Base-by-base conservation (phyloP, 2,888 invertebrate genomes). In the Hypomecis atomaria region DNA sequence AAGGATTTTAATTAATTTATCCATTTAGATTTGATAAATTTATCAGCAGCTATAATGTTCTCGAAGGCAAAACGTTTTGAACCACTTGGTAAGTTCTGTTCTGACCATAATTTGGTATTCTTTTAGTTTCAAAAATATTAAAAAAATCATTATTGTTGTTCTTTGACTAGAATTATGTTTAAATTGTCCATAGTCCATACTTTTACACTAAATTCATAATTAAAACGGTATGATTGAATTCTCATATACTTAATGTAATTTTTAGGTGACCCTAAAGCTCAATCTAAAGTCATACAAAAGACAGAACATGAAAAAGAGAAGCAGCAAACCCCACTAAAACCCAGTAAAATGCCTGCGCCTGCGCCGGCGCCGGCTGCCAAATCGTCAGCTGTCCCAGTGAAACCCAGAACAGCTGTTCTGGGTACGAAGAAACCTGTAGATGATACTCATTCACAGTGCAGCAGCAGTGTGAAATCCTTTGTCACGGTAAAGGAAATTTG, bases 31-130 rank as follows among this genome's bases (percentile, higher is more conserved):
- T 50, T 49, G 23, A 34, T 44, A 55, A 36, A 55, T 36, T 49
- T 52, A 13, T 33, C 44, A 36, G 34, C 45, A 56, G 4, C 38
- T 52, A 84, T 59, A 65, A 92, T 92, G 92, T 92, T 92, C 75
- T 90, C 92, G 8, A 92, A 92, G 79, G 90, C 92, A 11, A 92
- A 92, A 72, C 83, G 92, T 64, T 92, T 92, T 78, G 90, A 91
- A 76, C 76, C 80, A 60, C 66, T 80, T 43, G 87, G 91, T 91
- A 82, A 89, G 89, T 84, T 36, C 4, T 1, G 13, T 23, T 36
- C 13, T 4, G 40, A 10, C 23, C 23, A 23, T 23, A 23, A 23
- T 23, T 23, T 23, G 23, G 3, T 2, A 23, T 23, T 23, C 23
- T 23, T 23, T 23, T 23, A 2, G 23, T 23, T 23, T 23, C 23